Percentiles rank a stretch among this genome's conserved stretches.
Conservation (phyloP, 2,888 invertebrate genomes). For the Netelia inedita region DNA sequence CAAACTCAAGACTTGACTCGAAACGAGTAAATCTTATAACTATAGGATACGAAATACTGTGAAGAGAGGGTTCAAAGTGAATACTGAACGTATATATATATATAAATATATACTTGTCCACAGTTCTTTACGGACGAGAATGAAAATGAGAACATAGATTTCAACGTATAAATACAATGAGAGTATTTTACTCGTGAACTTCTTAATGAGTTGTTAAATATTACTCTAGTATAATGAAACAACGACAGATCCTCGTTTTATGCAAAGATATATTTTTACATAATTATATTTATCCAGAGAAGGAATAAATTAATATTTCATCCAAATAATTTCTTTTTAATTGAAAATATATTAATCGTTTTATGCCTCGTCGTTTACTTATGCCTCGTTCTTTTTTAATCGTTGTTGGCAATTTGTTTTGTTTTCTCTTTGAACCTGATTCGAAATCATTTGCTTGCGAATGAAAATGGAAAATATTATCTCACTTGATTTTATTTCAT, state of each 20-base stretch:
- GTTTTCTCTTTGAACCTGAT: too few relatives aligned
- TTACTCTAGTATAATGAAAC: not conserved
- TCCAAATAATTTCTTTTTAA: not conserved
- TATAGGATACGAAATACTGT: not conserved
- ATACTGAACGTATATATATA: not conserved
- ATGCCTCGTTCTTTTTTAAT: too few relatives aligned
- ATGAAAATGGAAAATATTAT: too few relatives aligned
- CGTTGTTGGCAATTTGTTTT: too few relatives aligned
- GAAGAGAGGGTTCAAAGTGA: not conserved
- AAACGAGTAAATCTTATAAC: too few relatives aligned
- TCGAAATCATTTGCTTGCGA: too few relatives aligned
- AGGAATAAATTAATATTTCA: not conserved
- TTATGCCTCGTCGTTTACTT: too few relatives aligned
- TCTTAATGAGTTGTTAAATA: not conserved
- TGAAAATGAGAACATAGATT: constrained; percentile 1
- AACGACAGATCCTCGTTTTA: not conserved
- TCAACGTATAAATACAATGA: not conserved
- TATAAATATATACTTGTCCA: not conserved
- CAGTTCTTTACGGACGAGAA: not conserved
- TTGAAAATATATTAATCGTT: too few relatives aligned
- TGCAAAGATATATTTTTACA: too few relatives aligned
- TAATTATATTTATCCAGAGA: too few relatives aligned
- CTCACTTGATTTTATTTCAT: too few relatives aligned
- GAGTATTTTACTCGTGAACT: not conserved
- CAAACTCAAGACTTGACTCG: too few relatives aligned